A percentile compares a stretch with the other conserved stretches of the same genome.
Evolutionary conservation across 2,888 invertebrate species (phyloP).

Genomic region (Sphinx pinastri): DNA sequence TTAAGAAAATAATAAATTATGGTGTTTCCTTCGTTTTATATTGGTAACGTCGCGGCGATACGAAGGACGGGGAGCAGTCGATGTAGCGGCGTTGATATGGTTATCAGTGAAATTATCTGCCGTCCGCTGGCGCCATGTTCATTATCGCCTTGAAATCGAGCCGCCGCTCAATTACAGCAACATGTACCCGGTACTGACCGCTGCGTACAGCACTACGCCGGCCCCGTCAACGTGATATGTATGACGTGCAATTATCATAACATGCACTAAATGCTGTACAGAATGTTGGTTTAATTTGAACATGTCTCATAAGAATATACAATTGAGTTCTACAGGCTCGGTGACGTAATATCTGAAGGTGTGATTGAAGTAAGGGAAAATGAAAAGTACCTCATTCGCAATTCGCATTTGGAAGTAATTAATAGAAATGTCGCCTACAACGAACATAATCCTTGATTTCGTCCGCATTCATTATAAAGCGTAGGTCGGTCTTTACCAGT

Average conservation of each 20-base stretch:
- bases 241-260: background rate
- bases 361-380: too few species aligned
- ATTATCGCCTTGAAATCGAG: slow-evolving; percentile 61
- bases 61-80: slow-evolving; percentile 31
- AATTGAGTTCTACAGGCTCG: too few species aligned
- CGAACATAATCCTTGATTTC: background rate
- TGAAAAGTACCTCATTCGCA: too few species aligned
- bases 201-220: background rate
- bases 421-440: background rate
- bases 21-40: slow-evolving; percentile 18
- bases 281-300: too few species aligned
- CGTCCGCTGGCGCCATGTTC: slow-evolving; percentile 54
- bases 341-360: too few species aligned
- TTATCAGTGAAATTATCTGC: slow-evolving; percentile 61
- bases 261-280: background rate
- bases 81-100: slow-evolving; percentile 47
- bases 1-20: slow-evolving; percentile 24
- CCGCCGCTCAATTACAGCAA: slow-evolving; percentile 55
- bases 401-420: background rate
- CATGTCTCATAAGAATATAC: too few species aligned
- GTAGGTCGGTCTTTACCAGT: background rate
- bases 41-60: slow-evolving; percentile 32
- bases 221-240: background rate
- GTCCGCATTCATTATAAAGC: background rate
- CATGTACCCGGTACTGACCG: slow-evolving; percentile 23